Evolutionary conservation across 2,113 vertebrate genomes (phyloP).

Genomic region (Cavia aperea): DNA sequence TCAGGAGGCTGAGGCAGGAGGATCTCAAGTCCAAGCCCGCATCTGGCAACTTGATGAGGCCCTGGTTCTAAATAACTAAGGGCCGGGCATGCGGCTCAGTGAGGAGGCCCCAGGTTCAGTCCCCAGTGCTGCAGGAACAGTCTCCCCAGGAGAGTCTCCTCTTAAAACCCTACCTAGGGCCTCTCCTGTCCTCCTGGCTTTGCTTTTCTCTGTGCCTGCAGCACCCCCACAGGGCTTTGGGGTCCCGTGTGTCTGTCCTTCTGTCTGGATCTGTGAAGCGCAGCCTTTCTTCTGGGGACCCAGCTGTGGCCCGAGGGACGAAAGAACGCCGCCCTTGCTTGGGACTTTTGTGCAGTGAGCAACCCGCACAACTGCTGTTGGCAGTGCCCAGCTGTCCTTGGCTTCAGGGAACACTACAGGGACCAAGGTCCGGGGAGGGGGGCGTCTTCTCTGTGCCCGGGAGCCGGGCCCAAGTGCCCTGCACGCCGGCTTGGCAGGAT

Average conservation of each 20-base stretch:
- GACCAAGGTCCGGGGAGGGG: not conserved
- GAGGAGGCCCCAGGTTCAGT: not conserved
- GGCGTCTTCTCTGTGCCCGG: not conserved
- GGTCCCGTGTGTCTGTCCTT: not conserved
- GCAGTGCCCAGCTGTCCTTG: not conserved
- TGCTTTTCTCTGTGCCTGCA: not conserved
- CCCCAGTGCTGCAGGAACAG: not conserved
- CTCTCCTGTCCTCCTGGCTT: not conserved
- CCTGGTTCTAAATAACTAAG: not conserved
- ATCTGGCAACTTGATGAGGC: not conserved
- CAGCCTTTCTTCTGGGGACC: not conserved
- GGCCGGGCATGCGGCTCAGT: not conserved
- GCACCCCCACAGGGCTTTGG: rapidly evolving
- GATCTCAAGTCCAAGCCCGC: not conserved
- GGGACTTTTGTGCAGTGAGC: not conserved
- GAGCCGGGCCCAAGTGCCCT: not conserved
- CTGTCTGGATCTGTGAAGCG: not conserved
- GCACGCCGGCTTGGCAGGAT: no score
- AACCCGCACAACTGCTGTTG: not conserved
- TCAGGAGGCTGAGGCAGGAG: not conserved
- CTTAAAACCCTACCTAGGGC: not conserved
- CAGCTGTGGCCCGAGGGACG: no score
- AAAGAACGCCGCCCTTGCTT: not conserved
- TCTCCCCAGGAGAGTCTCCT: not conserved
- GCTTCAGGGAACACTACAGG: not conserved